Evolutionary conservation across 2,797 vertebrate genomes (phyloP), one percentile per base, ranked within the genome.

Genomic region (Coregonus suidteri): DNA sequence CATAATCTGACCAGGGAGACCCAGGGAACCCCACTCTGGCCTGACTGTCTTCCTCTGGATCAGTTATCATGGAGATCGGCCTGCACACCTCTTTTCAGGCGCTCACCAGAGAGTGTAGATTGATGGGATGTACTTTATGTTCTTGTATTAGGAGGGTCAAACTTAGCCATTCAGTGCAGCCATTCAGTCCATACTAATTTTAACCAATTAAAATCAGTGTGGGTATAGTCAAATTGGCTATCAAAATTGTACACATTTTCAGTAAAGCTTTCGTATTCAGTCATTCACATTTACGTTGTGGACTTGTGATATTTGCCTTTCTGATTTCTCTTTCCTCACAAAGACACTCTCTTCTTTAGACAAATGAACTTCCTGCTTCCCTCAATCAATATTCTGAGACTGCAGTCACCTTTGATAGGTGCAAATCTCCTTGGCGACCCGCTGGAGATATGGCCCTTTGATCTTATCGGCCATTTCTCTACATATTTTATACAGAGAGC

Each of bases 401-500:
- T 18, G 54, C 52, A 47, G 59, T 69, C 67, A 37, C 71, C 71
- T 68, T 31, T 20, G 67, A 71, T 72, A 66, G 47, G 30, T 68
- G 65, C 30, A 59, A 52, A 81, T 74, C 75, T 74, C 79, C 53
- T 67, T 77, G 71, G 64, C 65, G 52, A 76, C 75, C 52, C 67
- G 73, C 64, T 37, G 4, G 67, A 74, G 30, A 65, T 37, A 56
- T 15, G 13, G 54, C 25, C 75, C 34, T 31, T 70, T 11, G 56
- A 62, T 80, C 70, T 78, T 77, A 72, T 53, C 67, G 56, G 66
- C n/a, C 67, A 74, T 52, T 52, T 73, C 52, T 73, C 31, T 70
- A 59, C 74, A 81, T 71, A 76, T 62, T 83, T 81, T 56, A 74
- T 80, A 76, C 54, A 56, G 15, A 31, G 52, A 65, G 59, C 59